A percentile compares a stretch with the other conserved stretches of the same genome.
Conservation (phyloP, 2,113 vertebrate species). For the Gopherus flavomarginatus region DNA sequence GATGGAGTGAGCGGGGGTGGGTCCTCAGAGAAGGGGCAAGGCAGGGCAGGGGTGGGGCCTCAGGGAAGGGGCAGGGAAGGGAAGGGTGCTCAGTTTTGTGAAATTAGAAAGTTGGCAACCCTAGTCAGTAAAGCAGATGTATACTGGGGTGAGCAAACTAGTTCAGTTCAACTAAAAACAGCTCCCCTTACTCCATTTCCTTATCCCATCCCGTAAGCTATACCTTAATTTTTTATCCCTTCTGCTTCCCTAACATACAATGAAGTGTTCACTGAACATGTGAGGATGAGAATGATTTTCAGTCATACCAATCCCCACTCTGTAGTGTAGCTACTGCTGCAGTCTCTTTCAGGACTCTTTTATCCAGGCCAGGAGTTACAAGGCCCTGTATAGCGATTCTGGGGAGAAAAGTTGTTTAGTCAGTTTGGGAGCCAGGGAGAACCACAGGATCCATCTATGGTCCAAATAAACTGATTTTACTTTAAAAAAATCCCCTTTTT, state of each 20-base stretch:
- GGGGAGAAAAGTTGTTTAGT: not conserved
- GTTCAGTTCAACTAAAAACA: not conserved
- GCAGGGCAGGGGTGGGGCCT: too few relatives aligned
- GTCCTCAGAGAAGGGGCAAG: too few relatives aligned
- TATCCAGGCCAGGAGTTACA: not conserved
- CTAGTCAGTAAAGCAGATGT: not conserved
- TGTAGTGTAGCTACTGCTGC: not conserved
- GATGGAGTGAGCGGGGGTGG: too few relatives aligned
- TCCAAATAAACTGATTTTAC: not conserved
- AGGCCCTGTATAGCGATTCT: not conserved
- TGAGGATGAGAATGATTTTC: not conserved
- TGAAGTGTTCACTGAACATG: not conserved
- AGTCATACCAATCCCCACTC: not conserved
- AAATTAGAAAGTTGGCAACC: too few relatives aligned
- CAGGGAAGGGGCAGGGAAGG: too few relatives aligned
- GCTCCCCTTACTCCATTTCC: not conserved
- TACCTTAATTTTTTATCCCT: not conserved
- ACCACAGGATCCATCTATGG: not conserved
- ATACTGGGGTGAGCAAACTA: rapidly evolving
- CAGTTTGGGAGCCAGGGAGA: not conserved
- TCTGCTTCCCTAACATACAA: not conserved
- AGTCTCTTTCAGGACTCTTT: not conserved
- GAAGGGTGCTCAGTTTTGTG: too few relatives aligned
- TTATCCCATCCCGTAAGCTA: not conserved
- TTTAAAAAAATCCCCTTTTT: not conserved